Percentiles rank a stretch among this genome's conserved stretches.
Conservation (phyloP, 1,140 invertebrate genomes). For the Branchinecta lindahli region DNA sequence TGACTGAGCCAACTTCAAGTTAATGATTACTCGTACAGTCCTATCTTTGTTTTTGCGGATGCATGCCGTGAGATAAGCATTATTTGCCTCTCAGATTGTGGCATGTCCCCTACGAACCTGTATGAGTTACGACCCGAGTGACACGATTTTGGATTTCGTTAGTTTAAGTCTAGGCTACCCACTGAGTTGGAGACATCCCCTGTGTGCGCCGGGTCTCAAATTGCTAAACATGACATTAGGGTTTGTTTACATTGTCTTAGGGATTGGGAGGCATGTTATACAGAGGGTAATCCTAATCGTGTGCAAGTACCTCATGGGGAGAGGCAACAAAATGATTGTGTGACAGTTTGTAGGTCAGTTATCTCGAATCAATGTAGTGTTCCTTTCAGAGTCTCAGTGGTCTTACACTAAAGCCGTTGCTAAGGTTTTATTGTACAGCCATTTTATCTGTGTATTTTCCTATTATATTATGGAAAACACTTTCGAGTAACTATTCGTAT, state of each 20-base stretch:
- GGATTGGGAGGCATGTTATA: not conserved
- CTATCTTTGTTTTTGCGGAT: conserved; percentile 6
- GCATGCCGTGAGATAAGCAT: not conserved
- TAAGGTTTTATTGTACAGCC: not conserved
- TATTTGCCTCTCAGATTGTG: not conserved
- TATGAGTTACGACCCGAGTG: not conserved
- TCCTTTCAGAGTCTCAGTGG: not conserved
- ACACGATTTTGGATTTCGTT: not conserved
- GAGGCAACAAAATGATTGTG: not conserved
- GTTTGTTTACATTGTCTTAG: conserved; percentile 1
- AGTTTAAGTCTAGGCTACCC: not conserved
- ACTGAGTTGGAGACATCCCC: conserved; percentile 1
- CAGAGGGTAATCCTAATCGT: not conserved
- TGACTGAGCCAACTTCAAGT: not conserved
- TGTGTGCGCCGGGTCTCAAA: not conserved
- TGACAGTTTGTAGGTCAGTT: not conserved
- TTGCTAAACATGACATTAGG: not conserved
- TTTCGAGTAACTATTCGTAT: too few relatives aligned
- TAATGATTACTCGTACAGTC: not conserved
- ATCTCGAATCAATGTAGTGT: too few relatives aligned
- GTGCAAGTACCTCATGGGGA: not conserved
- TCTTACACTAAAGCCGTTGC: not conserved
- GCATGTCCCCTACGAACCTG: not conserved
- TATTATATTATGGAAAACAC: too few relatives aligned
- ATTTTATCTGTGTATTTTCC: not conserved